Conservation (phyloP, 2,888 invertebrate genomes). For the Aspidapion aeneum region DNA sequence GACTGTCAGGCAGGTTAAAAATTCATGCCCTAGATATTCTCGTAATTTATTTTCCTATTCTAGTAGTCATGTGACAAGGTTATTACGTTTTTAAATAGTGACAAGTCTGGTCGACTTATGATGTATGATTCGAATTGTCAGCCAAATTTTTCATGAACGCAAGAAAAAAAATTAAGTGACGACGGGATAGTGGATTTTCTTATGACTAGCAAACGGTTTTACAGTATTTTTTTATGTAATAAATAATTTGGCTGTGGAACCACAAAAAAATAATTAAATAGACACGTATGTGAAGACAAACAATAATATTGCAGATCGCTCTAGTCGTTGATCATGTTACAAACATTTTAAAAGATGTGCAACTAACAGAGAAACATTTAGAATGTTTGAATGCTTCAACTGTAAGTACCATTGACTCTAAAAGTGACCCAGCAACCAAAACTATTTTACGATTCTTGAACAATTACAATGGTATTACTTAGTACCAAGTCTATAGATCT, state of each 20-base stretch:
- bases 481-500: no score
- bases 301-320: conserved; percentile 20
- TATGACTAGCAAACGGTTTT: no score
- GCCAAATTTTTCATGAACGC: not conserved
- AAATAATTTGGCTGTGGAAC: not conserved
- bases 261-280: no score
- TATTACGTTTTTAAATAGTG: not conserved
- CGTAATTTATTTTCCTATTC: no score
- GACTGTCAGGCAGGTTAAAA: no score
- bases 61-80: not conserved
- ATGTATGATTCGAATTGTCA: not conserved
- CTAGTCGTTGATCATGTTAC: conserved; percentile 27
- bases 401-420: conserved; percentile 24
- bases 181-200: no score
- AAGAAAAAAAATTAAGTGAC: not conserved
- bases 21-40: not conserved
- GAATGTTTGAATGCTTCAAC: conserved; percentile 34
- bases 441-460: no score
- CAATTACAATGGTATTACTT: no score
- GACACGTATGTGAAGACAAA: conserved; percentile 17
- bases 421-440: not conserved
- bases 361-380: conserved; percentile 43
- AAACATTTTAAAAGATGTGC: conserved; percentile 40
- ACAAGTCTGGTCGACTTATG: not conserved
- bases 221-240: no score